phyloP scores from a whole-genome alignment of 2,888 invertebrate species.

The Calameuta filiformis region DNA sequence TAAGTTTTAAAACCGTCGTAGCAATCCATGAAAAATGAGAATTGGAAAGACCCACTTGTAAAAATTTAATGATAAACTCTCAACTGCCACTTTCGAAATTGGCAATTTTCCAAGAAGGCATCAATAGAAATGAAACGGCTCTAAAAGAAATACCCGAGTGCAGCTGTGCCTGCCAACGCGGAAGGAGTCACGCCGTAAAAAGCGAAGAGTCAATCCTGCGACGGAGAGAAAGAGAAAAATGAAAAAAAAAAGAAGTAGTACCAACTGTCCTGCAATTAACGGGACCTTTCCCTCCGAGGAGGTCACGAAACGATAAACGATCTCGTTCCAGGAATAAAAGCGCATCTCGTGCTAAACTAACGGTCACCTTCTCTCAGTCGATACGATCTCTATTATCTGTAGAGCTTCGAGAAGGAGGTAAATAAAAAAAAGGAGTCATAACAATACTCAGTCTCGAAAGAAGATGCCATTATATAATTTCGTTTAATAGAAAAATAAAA shows the following conservation, averaged over 20 bases:
- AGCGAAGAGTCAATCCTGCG: not conserved
- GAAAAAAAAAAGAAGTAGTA: not conserved
- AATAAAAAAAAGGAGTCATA: constrained; percentile 18
- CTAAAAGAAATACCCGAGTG: not conserved
- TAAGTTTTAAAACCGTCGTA: too few species aligned
- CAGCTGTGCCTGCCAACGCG: not conserved
- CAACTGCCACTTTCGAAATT: not conserved
- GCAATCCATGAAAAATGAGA: not conserved
- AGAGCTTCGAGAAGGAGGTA: not conserved
- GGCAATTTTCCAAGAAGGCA: not conserved
- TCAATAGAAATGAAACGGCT: not conserved
- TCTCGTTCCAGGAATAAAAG: not conserved
- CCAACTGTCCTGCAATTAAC: not conserved
- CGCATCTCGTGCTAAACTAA: not conserved
- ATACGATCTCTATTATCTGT: not conserved
- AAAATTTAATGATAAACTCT: not conserved
- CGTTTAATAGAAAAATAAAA: constrained; percentile 2
- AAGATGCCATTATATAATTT: not conserved
- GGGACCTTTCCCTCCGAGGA: not conserved
- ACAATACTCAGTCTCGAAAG: constrained; percentile 1
- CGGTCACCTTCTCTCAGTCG: not conserved
- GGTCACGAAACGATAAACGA: not conserved
- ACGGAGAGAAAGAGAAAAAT: not conserved
- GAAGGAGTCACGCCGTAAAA: not conserved
- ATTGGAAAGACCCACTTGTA: not conserved